Percentiles rank a stretch among this genome's conserved stretches.
phyloP scores from a whole-genome alignment of 2,888 invertebrate genomes.

The Choreutis nemorana region DNA sequence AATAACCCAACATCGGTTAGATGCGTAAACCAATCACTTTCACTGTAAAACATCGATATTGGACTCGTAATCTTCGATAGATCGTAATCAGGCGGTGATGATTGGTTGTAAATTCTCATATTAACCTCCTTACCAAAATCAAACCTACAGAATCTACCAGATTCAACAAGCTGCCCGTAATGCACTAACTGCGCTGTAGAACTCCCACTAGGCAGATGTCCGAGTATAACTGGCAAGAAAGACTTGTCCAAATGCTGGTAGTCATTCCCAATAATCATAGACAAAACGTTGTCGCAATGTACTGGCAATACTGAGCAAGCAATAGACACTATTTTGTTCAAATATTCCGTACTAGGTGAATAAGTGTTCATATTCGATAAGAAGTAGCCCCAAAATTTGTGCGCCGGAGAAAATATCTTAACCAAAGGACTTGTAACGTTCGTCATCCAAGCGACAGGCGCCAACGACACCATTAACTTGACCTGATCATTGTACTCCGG shows the following conservation, averaged over 20 bases:
- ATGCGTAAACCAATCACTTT: constrained; percentile 52
- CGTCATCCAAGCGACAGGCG: constrained; percentile 65
- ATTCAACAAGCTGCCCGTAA: constrained; percentile 38
- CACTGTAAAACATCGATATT: constrained; percentile 33
- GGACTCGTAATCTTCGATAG: constrained; percentile 27
- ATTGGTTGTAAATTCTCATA: constrained; percentile 43
- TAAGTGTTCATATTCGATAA: constrained; percentile 21
- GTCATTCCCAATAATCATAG: constrained; percentile 25
- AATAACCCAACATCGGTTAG: constrained; percentile 50
- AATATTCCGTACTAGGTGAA: constrained; percentile 23
- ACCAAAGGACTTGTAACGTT: constrained; percentile 42
- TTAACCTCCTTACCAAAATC: constrained; percentile 30
- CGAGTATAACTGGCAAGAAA: constrained; percentile 65
- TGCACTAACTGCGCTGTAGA: constrained; percentile 59
- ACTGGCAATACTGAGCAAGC: constrained; percentile 22
- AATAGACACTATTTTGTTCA: constrained; percentile 23
- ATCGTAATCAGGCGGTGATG: constrained; percentile 34
- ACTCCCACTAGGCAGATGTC: constrained; percentile 68
- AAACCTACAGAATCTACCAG: constrained; percentile 35
- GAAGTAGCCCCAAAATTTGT: constrained; percentile 19
- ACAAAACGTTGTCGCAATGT: constrained; percentile 27
- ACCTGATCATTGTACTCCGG: constrained; percentile 67
- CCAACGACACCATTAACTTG: constrained; percentile 59
- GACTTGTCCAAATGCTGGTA: constrained; percentile 34
- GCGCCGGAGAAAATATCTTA: constrained; percentile 26